A percentile compares a stretch with the other conserved stretches of the same genome.
Evolutionary conservation across 2,797 vertebrate genomes (phyloP).

Genomic region (Tokudaia muenninki): DNA sequence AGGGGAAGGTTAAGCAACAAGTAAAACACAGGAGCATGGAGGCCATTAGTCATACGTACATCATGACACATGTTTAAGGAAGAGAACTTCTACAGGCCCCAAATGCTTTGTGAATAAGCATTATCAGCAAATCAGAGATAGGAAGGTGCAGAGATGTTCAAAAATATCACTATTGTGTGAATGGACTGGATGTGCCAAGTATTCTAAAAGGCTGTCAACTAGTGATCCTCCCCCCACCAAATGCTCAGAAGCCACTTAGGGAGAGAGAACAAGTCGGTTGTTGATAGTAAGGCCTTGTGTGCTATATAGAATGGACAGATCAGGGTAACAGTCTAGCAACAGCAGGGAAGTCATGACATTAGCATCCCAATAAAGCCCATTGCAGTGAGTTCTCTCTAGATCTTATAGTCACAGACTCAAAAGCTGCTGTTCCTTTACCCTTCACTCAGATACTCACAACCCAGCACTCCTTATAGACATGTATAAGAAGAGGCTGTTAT

Average conservation of each 20-base stretch:
- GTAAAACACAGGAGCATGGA: not conserved
- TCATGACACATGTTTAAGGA: not conserved
- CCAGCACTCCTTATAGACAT: not conserved
- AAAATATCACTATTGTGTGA: not conserved
- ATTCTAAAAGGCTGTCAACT: not conserved
- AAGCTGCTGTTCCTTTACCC: too few species aligned
- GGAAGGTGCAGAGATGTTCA: not conserved
- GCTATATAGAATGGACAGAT: not conserved
- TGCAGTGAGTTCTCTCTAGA: not conserved
- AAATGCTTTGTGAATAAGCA: not conserved
- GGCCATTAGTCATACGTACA: not conserved
- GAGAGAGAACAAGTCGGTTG: not conserved
- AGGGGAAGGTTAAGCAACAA: not conserved
- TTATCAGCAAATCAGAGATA: not conserved
- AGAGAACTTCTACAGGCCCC: not conserved
- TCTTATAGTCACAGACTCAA: not conserved
- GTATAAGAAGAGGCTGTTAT: not conserved
- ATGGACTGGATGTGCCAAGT: not conserved
- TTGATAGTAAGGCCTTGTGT: rapidly evolving
- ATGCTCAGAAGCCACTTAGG: not conserved
- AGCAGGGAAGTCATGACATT: not conserved
- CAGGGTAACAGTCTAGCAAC: rapidly evolving
- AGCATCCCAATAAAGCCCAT: rapidly evolving
- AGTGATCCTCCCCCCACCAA: not conserved
- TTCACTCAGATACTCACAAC: not conserved